These are phyloP conservation scores for Lepilemur septentrionalis DNA, from an alignment of 2,797 vertebrate species.

Conservation along the genomic window DNA sequence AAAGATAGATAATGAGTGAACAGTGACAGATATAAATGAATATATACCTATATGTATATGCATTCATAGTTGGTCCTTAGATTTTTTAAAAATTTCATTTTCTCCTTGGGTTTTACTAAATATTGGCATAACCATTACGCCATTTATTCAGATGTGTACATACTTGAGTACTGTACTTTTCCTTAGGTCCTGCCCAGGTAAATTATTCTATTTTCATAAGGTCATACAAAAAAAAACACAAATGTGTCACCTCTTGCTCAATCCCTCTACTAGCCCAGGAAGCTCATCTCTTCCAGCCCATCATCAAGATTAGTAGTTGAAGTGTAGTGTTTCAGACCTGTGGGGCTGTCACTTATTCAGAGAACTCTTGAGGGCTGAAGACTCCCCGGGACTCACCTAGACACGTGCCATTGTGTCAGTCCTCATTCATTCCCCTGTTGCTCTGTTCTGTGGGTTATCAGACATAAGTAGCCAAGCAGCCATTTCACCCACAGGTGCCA, in stretches of 20 bases:
- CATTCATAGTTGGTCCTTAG: background rate
- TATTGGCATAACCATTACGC: background rate
- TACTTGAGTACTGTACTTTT: background rate
- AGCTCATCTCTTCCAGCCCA: background rate
- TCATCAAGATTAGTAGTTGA: background rate
- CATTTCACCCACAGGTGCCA: background rate
- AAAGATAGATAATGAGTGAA: background rate
- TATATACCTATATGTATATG: background rate
- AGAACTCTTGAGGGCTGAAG: background rate
- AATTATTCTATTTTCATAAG: background rate
- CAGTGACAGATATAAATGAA: background rate
- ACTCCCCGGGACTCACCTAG: background rate
- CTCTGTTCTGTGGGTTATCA: background rate
- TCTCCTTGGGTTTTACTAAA: background rate
- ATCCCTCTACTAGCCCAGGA: background rate
- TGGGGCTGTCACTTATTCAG: background rate
- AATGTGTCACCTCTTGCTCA: background rate
- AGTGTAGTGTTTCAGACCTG: background rate
- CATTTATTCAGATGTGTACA: background rate
- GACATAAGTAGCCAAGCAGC: background rate
- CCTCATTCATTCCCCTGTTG: background rate
- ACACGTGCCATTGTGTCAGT: background rate
- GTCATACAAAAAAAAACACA: background rate
- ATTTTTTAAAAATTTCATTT: background rate
- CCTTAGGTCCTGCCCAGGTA: background rate